Evolutionary conservation across 64 coral and sea anemone species (phyloP), one percentile per base, ranked within the genome.

Genomic region (Stylophora pistillata): DNA sequence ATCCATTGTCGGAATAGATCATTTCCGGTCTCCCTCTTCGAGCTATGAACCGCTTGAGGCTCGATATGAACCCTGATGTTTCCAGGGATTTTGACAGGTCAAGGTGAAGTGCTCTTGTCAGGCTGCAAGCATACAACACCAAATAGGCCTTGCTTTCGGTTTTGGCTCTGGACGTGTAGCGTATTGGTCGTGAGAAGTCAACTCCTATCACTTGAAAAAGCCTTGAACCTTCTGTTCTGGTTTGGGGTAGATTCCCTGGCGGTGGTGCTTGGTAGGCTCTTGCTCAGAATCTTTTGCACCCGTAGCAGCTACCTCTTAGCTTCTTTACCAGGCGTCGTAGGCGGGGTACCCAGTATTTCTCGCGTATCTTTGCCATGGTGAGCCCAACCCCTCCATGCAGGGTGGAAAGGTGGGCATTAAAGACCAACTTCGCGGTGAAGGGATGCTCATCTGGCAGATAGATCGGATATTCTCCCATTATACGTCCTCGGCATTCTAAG

Each of bases 311-410:
- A 63, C 30, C 60, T 85, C 72, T 76, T n/a, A 92, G 20, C 61
- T 87, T 87, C 91, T 88, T 87, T 18, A 87, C 84, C 4, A 87
- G 71, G 18, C 68, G 55, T 41, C 91, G 76, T n/a, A 93, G 91
- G 53, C 85, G 74, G 28, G 91, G 85, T 62, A 93, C 53, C 91
- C 76, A 88, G 78, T 81, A 93, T 41, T 77, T 84, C 23, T 88
- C 85, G 26, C 85, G 27, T 60, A 41, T 72, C 82, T 74, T 87
- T 21, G 66, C 63, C 63, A 87, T 87, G 30, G 85, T 87, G 56
- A 87, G 85, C 30, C 85, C 85, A 23, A 87, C 69, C 28, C 85
- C 85, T 68, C 85, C 85, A 41, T 73, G 85, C 57, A 87, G 65
- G 15, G 85, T 87, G 15, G 60, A 37, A 37, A 69, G 69, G 56